These are phyloP conservation scores for Lethocerus indicus DNA, from an alignment of 1,140 invertebrate genomes.

Conservation along the genomic window DNA sequence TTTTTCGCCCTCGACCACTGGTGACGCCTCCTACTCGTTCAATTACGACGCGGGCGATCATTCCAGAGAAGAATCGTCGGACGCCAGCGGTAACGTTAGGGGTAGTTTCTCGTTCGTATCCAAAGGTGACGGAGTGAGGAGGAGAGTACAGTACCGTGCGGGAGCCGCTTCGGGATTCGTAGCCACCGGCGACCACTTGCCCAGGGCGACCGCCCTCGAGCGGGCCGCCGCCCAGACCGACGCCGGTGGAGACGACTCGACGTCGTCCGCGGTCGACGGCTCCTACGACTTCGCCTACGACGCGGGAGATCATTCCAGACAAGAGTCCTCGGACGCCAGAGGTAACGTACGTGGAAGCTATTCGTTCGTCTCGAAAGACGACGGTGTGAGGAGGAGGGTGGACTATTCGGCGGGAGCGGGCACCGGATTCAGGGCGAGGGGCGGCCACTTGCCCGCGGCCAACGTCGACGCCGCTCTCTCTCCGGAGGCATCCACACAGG, in stretches of 20 bases:
- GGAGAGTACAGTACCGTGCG: constrained; percentile 18
- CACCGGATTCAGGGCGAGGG: constrained; percentile 17
- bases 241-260: not conserved
- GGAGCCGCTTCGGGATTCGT: constrained; percentile 17
- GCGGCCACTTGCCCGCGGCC: not conserved
- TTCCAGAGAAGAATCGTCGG: constrained; percentile 17
- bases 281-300: constrained; percentile 20
- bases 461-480: too few species aligned
- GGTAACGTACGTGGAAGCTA: constrained; percentile 20
- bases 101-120: constrained; percentile 17
- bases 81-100: constrained; percentile 19
- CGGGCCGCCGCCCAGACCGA: not conserved
- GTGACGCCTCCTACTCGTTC: constrained; percentile 19
- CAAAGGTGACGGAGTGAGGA: constrained; percentile 13
- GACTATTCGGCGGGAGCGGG: constrained; percentile 17
- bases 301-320: constrained; percentile 16
- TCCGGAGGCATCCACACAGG: too few species aligned
- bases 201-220: too few species aligned
- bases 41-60: constrained; percentile 18
- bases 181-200: constrained; percentile 11
- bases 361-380: constrained; percentile 14
- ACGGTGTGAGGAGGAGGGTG: constrained; percentile 15
- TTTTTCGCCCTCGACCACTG: not conserved
- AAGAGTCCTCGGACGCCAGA: constrained; percentile 18
- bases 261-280: too few species aligned